Base-by-base conservation (phyloP, 2,113 vertebrate species). In the Takifugu flavidus region DNA sequence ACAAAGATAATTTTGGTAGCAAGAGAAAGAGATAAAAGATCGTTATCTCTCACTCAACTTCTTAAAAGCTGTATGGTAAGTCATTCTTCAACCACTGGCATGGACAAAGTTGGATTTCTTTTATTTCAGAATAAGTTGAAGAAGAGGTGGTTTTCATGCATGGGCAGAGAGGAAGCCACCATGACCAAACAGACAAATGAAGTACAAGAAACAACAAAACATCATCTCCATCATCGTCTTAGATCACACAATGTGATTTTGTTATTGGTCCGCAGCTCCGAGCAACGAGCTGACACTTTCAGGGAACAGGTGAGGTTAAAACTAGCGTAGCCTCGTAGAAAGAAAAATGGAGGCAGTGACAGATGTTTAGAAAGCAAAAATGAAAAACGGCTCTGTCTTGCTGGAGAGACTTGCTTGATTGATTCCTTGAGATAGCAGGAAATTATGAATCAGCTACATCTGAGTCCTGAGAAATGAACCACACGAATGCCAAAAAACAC, bases 111-210 rank as follows among this genome's bases (percentile, higher is more conserved):
- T 15, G 26, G 5, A 60, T 56, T 56, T 49, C 2, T 57, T 49
- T 28, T 50, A 1, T 57, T 20, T 56, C 42, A 15, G 39, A 47
- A 25, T 31, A 14, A 59, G 62, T 44, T 56, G 31, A 49, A 28
- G 29, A 60, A 15, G n/a, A 56, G 11, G 4, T 56, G 13, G 15
- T 5, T 39, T 66, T 59, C 56, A 29, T 51, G 49, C 44, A 64
- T 14, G 25, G 57, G 54, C 14, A 50, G 49, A 53, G 54, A 55
- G 49, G 29, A 2, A 39, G 27, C 59, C 51, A 64, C 52, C 4
- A 2, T n/a, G 25, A 55, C 20, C 60, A 47, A 51, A 50, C 0
- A 42, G 42, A 51, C 45, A 58, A 49, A 29, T 3, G 20, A 25
- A n/a, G 13, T 67, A 39, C 5, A 12, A 25, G 34, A 45, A 45